Conservation (phyloP, 2,113 vertebrate genomes). For the Jaculus jaculus region DNA sequence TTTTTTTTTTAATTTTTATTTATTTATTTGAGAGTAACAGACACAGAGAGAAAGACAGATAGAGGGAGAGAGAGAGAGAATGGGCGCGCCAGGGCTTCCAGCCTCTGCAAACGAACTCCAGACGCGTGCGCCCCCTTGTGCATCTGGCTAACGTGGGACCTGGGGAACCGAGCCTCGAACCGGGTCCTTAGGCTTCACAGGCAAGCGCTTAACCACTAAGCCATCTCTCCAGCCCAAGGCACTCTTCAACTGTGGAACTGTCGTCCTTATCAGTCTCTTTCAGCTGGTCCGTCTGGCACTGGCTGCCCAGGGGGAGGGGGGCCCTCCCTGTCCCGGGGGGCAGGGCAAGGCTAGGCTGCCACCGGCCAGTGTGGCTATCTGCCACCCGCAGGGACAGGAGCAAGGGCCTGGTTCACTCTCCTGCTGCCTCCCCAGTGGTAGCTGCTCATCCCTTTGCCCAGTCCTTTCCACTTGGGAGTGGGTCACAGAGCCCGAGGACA, state of each 20-base stretch:
- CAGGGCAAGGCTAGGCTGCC: not conserved
- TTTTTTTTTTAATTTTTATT: too few species aligned
- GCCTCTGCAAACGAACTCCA: too few species aligned
- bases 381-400: not conserved
- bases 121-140: too few species aligned
- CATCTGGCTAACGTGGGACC: too few species aligned
- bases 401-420: not conserved
- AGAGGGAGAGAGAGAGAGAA: too few species aligned
- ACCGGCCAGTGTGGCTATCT: not conserved
- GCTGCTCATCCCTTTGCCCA: not conserved
- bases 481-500: accelerated
- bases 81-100: too few species aligned
- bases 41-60: too few species aligned
- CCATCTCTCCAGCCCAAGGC: too few species aligned
- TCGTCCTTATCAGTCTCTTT: conserved; percentile 45
- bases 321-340: not conserved
- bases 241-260: conserved; percentile 55
- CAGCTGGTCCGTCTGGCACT: conserved; percentile 36
- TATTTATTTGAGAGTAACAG: too few species aligned
- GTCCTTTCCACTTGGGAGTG: not conserved
- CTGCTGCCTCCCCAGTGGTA: not conserved
- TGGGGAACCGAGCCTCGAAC: too few species aligned
- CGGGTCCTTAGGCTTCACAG: too few species aligned
- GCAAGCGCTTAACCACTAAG: too few species aligned
- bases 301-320: not conserved